phyloP scores from a whole-genome alignment of 2,888 invertebrate species.

The Ecliptopera silaceata region DNA sequence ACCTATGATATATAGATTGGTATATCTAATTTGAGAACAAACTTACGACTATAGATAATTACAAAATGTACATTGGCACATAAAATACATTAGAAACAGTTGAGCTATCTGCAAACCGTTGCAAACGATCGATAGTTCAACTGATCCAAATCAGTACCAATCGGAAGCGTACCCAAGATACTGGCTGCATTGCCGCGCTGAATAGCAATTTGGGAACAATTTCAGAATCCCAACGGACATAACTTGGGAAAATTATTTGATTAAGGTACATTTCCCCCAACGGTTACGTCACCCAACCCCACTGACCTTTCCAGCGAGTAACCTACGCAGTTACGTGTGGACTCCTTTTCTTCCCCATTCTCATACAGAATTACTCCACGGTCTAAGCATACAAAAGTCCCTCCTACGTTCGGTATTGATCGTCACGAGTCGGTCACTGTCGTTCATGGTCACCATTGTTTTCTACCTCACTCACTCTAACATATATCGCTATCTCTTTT shows the following conservation, averaged over 20 bases:
- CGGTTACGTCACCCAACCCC: constrained; percentile 2
- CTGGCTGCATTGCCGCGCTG: too few species aligned
- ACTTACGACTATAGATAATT: too few species aligned
- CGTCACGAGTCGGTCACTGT: constrained; percentile 53
- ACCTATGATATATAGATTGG: too few species aligned
- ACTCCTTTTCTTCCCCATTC: neutral
- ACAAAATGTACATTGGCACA: too few species aligned
- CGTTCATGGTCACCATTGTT: constrained; percentile 68
- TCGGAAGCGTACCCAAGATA: too few species aligned
- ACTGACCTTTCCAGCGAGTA: constrained; percentile 11
- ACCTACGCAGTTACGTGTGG: neutral
- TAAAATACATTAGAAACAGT: too few species aligned
- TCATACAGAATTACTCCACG: neutral
- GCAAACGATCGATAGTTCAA: too few species aligned
- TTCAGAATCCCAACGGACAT: neutral
- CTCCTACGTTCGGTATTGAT: constrained; percentile 51
- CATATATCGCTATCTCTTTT: constrained; percentile 39
- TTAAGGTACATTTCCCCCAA: neutral
- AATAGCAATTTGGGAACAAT: neutral
- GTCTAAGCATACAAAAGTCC: constrained; percentile 15
- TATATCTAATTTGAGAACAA: too few species aligned
- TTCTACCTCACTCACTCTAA: constrained; percentile 47
- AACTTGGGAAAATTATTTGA: constrained; percentile 5
- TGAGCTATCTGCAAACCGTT: too few species aligned
- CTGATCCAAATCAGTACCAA: too few species aligned